Base-by-base conservation (phyloP, 2,888 invertebrate species). In the Rhingia campestris region DNA sequence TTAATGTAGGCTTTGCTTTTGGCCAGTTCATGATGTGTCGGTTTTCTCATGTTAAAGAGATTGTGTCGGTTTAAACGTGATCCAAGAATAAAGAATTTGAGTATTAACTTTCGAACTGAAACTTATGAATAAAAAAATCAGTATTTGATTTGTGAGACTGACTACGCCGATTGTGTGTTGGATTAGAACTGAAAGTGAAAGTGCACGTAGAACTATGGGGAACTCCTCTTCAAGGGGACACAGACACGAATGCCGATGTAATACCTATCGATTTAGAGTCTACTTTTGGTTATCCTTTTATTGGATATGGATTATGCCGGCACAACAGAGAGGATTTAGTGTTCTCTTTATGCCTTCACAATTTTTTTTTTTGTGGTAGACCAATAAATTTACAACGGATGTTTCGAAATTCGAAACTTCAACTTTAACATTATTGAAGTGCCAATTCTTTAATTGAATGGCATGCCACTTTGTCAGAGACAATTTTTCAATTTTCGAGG, bases 181-280 rank as follows among this genome's bases (percentile, higher is more conserved):
- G 45, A 54, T 51, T 61, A 70, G 59, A 53, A 77, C 76, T 76
- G 49, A 67, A 61, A 72, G 72, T 72, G 47, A 61, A 74, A 72
- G 58, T 66, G 5, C 45, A 58, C 14, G 56, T 30, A 35, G 43
- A 63, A 56, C 37, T 69, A 32, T 64, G 6, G 12, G n/a, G 22
- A 51, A 32, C 45, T 70, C 7, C 12, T 14, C 22, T 43, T 39
- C 6, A 37, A 14, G 32, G 33, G 10, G 58, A 45, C 12, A 32
- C 39, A 64, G n/a, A 51, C 37, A 35, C 33, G 33, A 56, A 80
- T 35, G 49, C n/a, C 51, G 14, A 6, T 30, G 43, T 49, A 56
- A 67, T 67, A 47, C n/a, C 47, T 61, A 59, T 66, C 53, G 33
- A 54, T 64, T 59, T 53, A 37, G 61, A 30, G 30, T 12, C 12